Base-by-base conservation (phyloP, 2,113 vertebrate genomes). In the Phycodurus eques region DNA sequence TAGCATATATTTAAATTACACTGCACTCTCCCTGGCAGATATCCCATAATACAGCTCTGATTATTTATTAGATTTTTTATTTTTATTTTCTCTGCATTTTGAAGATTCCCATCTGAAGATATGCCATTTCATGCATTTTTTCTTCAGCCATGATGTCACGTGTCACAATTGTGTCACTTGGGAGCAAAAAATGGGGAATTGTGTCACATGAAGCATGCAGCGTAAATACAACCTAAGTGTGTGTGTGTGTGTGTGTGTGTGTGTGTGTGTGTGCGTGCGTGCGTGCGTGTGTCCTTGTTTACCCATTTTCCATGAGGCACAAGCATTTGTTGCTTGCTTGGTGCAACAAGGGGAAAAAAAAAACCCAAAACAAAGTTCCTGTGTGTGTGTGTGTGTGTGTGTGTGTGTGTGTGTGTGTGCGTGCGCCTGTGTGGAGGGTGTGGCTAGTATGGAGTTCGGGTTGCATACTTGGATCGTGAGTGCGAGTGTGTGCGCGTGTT, bases 291-390 rank as follows among this genome's bases (percentile, higher is more conserved):
- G 53, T 42, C 6, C 11, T 51, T 57, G n/a, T 57, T 27, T 12
- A 33, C 14, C 11, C 11, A 35, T 19, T 61, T 61, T 35, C 31
- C 31, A 17, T 61, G 14, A 61, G 8, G 31, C 59, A 35, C 31
- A 35, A 61, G 31, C 56, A 56, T 22, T n/a, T 33, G 57, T 69
- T 85, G 65, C 70, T 80, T 79, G 73, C 71, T 77, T 53, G 66
- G 67, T 75, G 68, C 76, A 65, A 76, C 67, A 72, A 44, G 64
- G 15, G 7, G 31, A 61, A 61, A 0, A 5, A 63, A 64, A 70
- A 81, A 82, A 35, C 35, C 35, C 35, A 39, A 44, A 31, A 66
- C 68, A 64, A 80, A 84, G 76, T 86, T 87, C 44, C 63, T 78
- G 11, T 72, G n/a, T 74, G 17, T 85, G 57, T 57, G 33, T 57